These are phyloP conservation scores for Troides aeacus DNA, from an alignment of 2,888 invertebrate species.

Conservation along the genomic window DNA sequence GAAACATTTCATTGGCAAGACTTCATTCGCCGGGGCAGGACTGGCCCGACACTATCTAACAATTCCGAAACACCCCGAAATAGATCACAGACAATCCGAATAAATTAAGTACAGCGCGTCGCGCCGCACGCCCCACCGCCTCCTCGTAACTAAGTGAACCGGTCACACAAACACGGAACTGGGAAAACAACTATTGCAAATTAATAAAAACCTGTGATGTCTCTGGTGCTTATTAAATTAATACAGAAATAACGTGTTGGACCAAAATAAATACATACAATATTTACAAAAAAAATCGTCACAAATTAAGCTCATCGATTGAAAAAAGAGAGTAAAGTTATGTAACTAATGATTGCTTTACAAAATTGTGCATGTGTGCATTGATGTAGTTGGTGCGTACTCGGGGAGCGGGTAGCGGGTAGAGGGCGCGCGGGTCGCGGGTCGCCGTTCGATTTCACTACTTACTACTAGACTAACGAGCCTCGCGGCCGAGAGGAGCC, in stretches of 20 bases:
- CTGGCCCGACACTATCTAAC: constrained; percentile 15
- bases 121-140: constrained; percentile 26
- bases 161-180: constrained; percentile 25
- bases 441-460: constrained; percentile 23
- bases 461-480: constrained; percentile 27
- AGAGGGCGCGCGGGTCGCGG: constrained; percentile 5
- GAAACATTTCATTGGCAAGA: constrained; percentile 73
- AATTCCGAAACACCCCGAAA: constrained; percentile 11
- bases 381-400: constrained; percentile 10
- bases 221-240: constrained; percentile 41
- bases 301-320: constrained; percentile 73
- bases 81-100: constrained; percentile 55
- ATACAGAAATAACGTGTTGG: constrained; percentile 50
- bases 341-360: constrained; percentile 61
- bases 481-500: background rate
- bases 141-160: constrained; percentile 6
- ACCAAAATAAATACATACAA: constrained; percentile 68
- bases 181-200: constrained; percentile 24
- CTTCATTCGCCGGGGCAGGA: constrained; percentile 34
- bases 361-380: constrained; percentile 32
- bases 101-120: constrained; percentile 37
- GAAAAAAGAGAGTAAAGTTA: constrained; percentile 57
- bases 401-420: constrained; percentile 15
- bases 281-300: constrained; percentile 73
- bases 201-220: constrained; percentile 36